Conservation (phyloP, 2,113 vertebrate species). For the Sprattus sprattus region DNA sequence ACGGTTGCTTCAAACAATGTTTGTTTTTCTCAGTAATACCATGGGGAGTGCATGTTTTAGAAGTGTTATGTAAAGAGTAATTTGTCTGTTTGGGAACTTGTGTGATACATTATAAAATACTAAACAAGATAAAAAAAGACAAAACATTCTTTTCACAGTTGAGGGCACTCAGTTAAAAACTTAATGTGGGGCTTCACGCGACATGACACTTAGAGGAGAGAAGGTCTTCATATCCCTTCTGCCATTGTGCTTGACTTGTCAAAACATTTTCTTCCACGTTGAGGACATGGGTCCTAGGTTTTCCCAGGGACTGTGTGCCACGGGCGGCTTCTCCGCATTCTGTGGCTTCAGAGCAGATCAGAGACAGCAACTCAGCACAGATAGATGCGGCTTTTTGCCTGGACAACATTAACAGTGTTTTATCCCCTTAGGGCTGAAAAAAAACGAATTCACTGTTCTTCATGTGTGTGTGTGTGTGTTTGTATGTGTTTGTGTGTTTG, state of each 20-base stretch:
- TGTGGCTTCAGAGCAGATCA: slow-evolving; percentile 1
- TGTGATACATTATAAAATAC: background rate
- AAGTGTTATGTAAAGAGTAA: background rate
- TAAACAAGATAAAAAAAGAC: background rate
- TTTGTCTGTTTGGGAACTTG: background rate
- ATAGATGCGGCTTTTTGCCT: slow-evolving; percentile 10
- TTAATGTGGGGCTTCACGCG: background rate
- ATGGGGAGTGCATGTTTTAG: background rate
- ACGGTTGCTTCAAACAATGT: background rate
- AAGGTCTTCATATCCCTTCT: background rate
- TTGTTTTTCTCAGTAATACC: background rate
- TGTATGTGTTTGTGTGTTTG: slow-evolving; percentile 16
- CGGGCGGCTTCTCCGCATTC: background rate
- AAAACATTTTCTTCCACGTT: background rate
- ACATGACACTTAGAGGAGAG: background rate
- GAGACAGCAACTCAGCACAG: background rate
- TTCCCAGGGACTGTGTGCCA: background rate
- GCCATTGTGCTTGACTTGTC: background rate
- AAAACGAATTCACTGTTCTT: background rate
- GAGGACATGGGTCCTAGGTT: background rate
- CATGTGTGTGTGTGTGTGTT: background rate
- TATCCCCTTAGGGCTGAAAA: background rate
- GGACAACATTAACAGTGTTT: slow-evolving; percentile 23
- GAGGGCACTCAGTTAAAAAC: too few species aligned
- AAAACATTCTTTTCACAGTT: too few species aligned